phyloP scores from a whole-genome alignment of 2,113 vertebrate species.

The Anser cygnoides region DNA sequence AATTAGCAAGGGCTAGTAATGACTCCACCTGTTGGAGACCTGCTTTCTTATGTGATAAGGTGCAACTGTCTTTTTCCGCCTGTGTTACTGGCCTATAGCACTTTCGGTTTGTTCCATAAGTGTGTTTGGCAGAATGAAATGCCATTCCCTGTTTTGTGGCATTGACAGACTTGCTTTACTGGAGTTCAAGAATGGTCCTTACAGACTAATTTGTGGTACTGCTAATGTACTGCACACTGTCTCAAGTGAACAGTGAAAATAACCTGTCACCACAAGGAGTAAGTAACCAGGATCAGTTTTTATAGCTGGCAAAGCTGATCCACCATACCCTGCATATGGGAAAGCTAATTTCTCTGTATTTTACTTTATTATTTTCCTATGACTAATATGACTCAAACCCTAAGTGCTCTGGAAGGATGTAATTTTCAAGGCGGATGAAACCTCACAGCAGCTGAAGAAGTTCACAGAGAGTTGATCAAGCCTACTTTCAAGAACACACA shows the following conservation, averaged over 20 bases:
- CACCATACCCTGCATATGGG: neutral
- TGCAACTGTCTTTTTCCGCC: neutral
- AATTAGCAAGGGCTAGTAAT: neutral
- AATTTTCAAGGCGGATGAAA: neutral
- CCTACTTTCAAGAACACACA: neutral
- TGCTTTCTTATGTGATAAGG: neutral
- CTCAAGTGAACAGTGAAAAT: neutral
- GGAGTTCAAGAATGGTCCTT: neutral
- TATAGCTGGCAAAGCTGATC: neutral
- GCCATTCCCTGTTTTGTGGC: neutral
- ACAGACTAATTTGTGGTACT: neutral
- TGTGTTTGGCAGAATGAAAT: neutral
- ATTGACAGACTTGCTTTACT: neutral
- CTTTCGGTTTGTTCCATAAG: rapidly evolving
- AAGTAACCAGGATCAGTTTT: neutral
- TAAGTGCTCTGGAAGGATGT: neutral
- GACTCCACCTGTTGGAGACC: neutral
- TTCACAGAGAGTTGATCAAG: neutral
- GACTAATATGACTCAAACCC: neutral
- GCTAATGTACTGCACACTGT: neutral
- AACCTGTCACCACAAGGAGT: neutral
- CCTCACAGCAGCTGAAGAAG: neutral
- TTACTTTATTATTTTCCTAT: neutral
- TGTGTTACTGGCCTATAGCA: neutral
- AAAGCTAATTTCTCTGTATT: neutral